phyloP scores from a whole-genome alignment of 2,113 vertebrate species.

The Megalops atlanticus region DNA sequence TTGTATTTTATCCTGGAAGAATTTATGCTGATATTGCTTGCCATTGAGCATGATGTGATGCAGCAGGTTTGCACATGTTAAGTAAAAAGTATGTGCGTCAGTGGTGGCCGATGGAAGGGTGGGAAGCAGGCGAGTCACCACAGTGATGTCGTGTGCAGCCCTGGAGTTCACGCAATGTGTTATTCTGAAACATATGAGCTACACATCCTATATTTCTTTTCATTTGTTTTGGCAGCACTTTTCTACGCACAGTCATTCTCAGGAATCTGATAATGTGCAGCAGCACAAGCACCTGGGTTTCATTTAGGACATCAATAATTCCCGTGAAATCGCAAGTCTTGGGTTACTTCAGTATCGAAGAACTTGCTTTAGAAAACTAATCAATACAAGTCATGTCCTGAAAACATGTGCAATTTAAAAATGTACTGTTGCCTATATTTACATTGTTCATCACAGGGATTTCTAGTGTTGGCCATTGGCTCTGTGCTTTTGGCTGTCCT shows the following conservation, averaged over 20 bases:
- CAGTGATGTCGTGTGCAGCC: slow-evolving; percentile 57
- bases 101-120: background rate
- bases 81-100: background rate
- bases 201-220: slow-evolving; percentile 48
- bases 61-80: background rate
- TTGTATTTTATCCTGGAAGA: too few species aligned
- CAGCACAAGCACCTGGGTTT: slow-evolving; percentile 57
- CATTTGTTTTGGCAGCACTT: slow-evolving; percentile 56
- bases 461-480: too few species aligned
- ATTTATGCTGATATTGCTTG: too few species aligned
- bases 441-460: too few species aligned
- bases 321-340: slow-evolving; percentile 11
- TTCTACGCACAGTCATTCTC: slow-evolving; percentile 44
- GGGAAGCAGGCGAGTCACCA: slow-evolving; percentile 19
- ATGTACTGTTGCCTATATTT: too few species aligned
- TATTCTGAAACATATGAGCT: slow-evolving; percentile 50
- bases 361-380: background rate
- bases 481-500: too few species aligned
- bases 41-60: background rate
- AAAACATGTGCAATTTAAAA: too few species aligned
- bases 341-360: background rate
- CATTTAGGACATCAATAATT: slow-evolving; percentile 48
- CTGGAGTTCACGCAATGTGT: slow-evolving; percentile 42
- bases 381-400: background rate
- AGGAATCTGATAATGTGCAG: slow-evolving; percentile 45